Conservation (phyloP, 2,113 vertebrate species). For the Ctenodactylus gundi region DNA sequence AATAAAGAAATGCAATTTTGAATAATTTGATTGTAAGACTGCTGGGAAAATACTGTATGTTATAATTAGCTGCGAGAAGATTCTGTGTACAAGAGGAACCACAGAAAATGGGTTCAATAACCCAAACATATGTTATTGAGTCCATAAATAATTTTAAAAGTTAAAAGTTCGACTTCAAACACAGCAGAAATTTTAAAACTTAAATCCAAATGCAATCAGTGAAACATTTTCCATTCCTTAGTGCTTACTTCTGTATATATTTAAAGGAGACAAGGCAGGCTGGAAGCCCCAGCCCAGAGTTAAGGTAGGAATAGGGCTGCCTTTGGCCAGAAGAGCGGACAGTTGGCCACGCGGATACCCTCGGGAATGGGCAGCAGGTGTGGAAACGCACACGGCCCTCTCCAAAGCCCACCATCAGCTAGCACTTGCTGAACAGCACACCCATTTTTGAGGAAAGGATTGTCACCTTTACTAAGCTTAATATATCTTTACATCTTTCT, state of each 20-base stretch:
- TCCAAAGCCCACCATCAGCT: not conserved
- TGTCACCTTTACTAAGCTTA: slow-evolving; percentile 81
- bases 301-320: too few relatives aligned
- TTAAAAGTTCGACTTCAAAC: slow-evolving; percentile 83
- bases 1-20: slow-evolving; percentile 93
- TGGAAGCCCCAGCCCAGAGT: not conserved
- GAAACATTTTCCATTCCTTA: slow-evolving; percentile 74
- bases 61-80: slow-evolving; percentile 88
- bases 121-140: slow-evolving; percentile 84
- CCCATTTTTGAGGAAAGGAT: slow-evolving; percentile 65
- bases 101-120: slow-evolving; percentile 82
- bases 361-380: not conserved
- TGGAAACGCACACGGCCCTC: accelerated
- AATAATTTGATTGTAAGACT: slow-evolving; percentile 92
- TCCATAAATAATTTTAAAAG: slow-evolving; percentile 87
- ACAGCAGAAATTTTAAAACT: slow-evolving; percentile 80
- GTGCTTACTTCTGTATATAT: slow-evolving; percentile 35
- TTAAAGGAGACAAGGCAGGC: not conserved
- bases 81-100: slow-evolving; percentile 83
- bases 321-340: not conserved
- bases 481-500: slow-evolving; percentile 86
- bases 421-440: not conserved
- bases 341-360: accelerated
- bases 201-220: slow-evolving; percentile 80
- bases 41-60: slow-evolving; percentile 88